These are phyloP conservation scores for Vannuccia rotundouncinata DNA, from an alignment of 2,888 invertebrate species.

Conservation along the genomic window DNA sequence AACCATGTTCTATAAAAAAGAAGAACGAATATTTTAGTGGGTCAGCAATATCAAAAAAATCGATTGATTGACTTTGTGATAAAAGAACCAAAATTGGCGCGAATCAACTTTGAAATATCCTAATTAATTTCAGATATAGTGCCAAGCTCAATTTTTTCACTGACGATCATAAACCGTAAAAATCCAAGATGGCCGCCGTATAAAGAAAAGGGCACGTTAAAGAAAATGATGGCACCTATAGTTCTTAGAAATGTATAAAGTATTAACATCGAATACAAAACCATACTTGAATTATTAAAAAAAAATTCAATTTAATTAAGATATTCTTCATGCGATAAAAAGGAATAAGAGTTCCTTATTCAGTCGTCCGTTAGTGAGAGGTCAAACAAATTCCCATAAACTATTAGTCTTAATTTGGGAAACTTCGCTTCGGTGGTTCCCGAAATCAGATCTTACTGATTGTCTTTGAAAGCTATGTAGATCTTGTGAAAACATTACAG, in stretches of 20 bases:
- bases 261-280: background rate
- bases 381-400: no score
- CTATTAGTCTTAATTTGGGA: no score
- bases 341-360: no score
- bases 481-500: no score
- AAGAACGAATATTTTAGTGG: no score
- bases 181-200: conserved; percentile 1
- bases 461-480: no score
- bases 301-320: no score
- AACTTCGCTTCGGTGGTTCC: no score
- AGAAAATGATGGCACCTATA: background rate
- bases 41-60: no score
- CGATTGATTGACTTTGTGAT: conserved; percentile 3
- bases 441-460: no score
- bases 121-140: conserved; percentile 13
- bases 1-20: conserved; percentile 41
- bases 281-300: background rate
- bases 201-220: background rate
- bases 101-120: conserved; percentile 6
- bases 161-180: background rate
- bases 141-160: conserved; percentile 3
- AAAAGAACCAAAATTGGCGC: background rate
- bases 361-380: no score
- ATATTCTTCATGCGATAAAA: no score
- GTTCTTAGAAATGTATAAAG: background rate